A percentile compares a stretch with the other conserved stretches of the same genome.
phyloP scores from a whole-genome alignment of 2,888 invertebrate genomes.

The Muschampia staudingeri region DNA sequence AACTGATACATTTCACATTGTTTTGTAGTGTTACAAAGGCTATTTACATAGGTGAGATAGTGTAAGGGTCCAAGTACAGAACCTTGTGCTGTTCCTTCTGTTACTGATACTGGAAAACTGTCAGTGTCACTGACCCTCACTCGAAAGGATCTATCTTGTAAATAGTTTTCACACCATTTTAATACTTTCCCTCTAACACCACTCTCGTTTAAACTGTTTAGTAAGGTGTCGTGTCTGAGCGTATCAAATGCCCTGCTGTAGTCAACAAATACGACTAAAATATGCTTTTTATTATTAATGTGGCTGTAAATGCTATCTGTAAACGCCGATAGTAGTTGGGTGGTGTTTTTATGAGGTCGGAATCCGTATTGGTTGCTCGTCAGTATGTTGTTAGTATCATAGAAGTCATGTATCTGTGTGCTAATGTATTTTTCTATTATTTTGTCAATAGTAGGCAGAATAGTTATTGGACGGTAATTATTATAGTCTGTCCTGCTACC shows the following conservation, averaged over 20 bases:
- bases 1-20: neutral
- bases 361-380: neutral
- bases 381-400: neutral
- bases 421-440: slow-evolving; percentile 9
- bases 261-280: neutral
- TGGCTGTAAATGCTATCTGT: neutral
- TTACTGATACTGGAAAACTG: slow-evolving; percentile 34
- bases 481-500: no score
- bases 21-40: neutral
- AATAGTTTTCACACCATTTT: slow-evolving; percentile 57
- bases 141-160: slow-evolving; percentile 39
- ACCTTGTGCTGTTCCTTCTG: slow-evolving; percentile 13
- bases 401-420: slow-evolving; percentile 11
- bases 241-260: slow-evolving; percentile 8
- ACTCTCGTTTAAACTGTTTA: neutral
- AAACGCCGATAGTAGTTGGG: neutral
- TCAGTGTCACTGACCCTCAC: slow-evolving; percentile 45
- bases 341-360: neutral
- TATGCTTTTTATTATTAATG: neutral
- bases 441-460: no score
- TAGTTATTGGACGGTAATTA: no score
- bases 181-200: neutral
- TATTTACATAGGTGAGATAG: slow-evolving; percentile 2
- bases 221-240: neutral
- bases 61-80: slow-evolving; percentile 9